Conservation (phyloP, 2,113 vertebrate species). For the Naja naja region DNA sequence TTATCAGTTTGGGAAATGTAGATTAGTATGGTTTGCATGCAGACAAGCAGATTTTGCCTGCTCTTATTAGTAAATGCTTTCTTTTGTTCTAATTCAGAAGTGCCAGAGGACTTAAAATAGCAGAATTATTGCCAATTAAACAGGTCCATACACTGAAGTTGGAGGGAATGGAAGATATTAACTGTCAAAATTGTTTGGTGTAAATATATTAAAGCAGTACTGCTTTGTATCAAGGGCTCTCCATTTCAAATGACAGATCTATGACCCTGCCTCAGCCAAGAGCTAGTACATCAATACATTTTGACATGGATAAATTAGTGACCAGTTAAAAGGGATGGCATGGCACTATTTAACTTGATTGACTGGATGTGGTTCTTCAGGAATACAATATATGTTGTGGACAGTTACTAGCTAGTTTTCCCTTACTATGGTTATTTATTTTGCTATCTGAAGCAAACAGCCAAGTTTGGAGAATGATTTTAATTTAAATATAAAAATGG, state of each 20-base stretch:
- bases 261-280: background rate
- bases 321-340: background rate
- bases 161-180: background rate
- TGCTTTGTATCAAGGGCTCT: background rate
- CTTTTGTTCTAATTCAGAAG: background rate
- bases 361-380: background rate
- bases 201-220: background rate
- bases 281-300: background rate
- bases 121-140: background rate
- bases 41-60: background rate
- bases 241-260: background rate
- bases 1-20: background rate
- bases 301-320: background rate
- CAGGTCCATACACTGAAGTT: background rate
- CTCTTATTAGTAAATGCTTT: background rate
- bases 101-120: background rate
- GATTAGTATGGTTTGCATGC: background rate
- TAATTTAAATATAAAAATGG: background rate
- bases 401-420: background rate
- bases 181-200: background rate
- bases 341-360: background rate
- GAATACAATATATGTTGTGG: background rate
- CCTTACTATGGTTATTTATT: background rate
- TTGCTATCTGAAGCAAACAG: background rate
- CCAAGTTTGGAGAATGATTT: background rate